Percentiles rank a stretch among this genome's conserved stretches.
Conservation (phyloP, 2,888 invertebrate genomes). For the Agrypnus murinus region DNA sequence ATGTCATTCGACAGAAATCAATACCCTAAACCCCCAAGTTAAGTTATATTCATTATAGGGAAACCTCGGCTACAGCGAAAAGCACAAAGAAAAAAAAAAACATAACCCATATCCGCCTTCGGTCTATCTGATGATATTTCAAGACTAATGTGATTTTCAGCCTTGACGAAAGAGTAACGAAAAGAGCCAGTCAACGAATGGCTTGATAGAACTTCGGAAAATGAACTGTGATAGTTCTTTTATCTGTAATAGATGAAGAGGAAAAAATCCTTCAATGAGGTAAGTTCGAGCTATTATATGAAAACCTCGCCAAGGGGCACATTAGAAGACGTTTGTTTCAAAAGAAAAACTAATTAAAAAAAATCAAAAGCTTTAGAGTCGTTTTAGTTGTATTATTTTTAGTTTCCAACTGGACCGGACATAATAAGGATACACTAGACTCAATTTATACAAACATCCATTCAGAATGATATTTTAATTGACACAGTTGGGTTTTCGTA, state of each 20-base stretch:
- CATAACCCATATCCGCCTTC: constrained; percentile 27
- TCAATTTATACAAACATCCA: too few relatives aligned
- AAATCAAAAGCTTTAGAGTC: background rate
- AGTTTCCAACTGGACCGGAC: background rate
- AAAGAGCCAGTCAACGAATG: constrained; percentile 25
- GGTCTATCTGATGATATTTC: constrained; percentile 34
- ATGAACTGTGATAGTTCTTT: constrained; percentile 44
- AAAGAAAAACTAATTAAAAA: constrained; percentile 5
- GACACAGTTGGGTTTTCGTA: too few relatives aligned
- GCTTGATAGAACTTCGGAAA: constrained; percentile 30
- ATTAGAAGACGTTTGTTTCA: constrained; percentile 28
- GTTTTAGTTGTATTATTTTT: background rate
- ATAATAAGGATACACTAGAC: too few relatives aligned
- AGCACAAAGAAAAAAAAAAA: constrained; percentile 19
- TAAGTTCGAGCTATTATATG: constrained; percentile 30
- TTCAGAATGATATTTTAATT: too few relatives aligned
- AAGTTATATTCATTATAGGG: constrained; percentile 32
- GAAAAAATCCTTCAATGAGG: constrained; percentile 30
- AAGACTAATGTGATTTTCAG: constrained; percentile 38
- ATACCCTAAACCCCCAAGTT: constrained; percentile 26
- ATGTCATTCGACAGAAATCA: constrained; percentile 35
- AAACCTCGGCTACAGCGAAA: constrained; percentile 11
- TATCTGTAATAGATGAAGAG: constrained; percentile 41
- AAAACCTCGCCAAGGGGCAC: constrained; percentile 13
- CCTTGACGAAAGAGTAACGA: constrained; percentile 37